Percentiles rank a stretch among this genome's conserved stretches.
phyloP scores from a whole-genome alignment of 2,797 vertebrate species.

The Rousettus madagascariensis region DNA sequence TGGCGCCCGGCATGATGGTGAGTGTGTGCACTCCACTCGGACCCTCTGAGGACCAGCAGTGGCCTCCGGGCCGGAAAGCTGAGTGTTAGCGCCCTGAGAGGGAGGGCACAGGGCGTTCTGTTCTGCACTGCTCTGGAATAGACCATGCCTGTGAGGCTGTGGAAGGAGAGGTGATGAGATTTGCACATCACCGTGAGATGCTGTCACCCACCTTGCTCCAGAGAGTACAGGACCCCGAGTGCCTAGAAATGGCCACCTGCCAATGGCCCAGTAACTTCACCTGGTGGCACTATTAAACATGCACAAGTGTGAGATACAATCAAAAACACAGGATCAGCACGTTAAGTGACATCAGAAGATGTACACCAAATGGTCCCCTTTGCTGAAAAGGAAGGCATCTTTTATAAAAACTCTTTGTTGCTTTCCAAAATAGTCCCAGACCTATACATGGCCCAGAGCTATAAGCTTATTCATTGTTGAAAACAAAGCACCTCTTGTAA shows the following conservation, averaged over 20 bases:
- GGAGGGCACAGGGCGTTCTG: background rate
- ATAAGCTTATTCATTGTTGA: background rate
- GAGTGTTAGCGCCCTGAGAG: accelerated
- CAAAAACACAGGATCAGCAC: background rate
- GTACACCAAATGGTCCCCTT: background rate
- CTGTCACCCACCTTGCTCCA: too few species aligned
- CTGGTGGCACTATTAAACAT: background rate
- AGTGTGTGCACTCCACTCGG: constrained; percentile 11
- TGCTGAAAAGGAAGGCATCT: background rate
- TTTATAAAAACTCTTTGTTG: background rate
- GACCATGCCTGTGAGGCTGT: accelerated
- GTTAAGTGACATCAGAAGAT: background rate
- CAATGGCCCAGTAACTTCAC: background rate
- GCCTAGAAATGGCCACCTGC: background rate
- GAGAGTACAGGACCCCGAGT: background rate
- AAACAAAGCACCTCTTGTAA: background rate
- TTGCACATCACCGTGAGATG: accelerated
- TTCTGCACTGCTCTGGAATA: accelerated
- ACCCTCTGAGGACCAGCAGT: accelerated
- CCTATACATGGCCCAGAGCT: background rate
- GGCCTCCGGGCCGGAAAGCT: background rate
- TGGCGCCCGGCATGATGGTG: constrained; percentile 90
- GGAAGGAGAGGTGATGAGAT: accelerated
- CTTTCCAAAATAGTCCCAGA: background rate
- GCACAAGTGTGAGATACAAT: background rate